phyloP scores from a whole-genome alignment of 1,140 invertebrate genomes.

The Ephestia elutella region DNA sequence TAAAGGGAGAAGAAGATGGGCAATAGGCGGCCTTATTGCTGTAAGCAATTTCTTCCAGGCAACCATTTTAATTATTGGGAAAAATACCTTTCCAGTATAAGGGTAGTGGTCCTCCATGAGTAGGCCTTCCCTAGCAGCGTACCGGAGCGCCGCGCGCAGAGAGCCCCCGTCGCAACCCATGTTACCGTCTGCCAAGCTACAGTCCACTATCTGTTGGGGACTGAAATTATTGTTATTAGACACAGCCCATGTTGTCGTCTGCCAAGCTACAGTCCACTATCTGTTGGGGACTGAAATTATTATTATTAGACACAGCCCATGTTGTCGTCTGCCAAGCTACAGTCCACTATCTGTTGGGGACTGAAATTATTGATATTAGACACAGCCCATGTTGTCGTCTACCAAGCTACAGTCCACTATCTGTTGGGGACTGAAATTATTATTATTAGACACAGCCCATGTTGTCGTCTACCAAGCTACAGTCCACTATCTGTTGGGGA shows the following conservation, averaged over 20 bases:
- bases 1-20: no score
- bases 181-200: slow-evolving; percentile 80
- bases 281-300: slow-evolving; percentile 78
- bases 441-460: slow-evolving; percentile 75
- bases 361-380: no score
- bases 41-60: no score
- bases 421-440: slow-evolving; percentile 78
- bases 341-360: no score
- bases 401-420: slow-evolving; percentile 82
- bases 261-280: slow-evolving; percentile 82
- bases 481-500: slow-evolving; percentile 80
- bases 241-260: slow-evolving; percentile 83
- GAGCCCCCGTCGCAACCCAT: slow-evolving; percentile 84
- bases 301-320: slow-evolving; percentile 13
- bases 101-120: slow-evolving; percentile 79
- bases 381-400: slow-evolving; percentile 83
- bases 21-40: no score
- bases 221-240: slow-evolving; percentile 60
- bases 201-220: slow-evolving; percentile 85
- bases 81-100: slow-evolving; percentile 77
- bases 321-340: no score
- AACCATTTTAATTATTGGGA: no score
- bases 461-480: slow-evolving; percentile 80
- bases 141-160: slow-evolving; percentile 80
- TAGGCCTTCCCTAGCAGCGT: slow-evolving; percentile 80